Percentiles rank a stretch among this genome's conserved stretches.
Conservation (phyloP, 2,888 invertebrate species). For the Pantelozetes paolii region DNA sequence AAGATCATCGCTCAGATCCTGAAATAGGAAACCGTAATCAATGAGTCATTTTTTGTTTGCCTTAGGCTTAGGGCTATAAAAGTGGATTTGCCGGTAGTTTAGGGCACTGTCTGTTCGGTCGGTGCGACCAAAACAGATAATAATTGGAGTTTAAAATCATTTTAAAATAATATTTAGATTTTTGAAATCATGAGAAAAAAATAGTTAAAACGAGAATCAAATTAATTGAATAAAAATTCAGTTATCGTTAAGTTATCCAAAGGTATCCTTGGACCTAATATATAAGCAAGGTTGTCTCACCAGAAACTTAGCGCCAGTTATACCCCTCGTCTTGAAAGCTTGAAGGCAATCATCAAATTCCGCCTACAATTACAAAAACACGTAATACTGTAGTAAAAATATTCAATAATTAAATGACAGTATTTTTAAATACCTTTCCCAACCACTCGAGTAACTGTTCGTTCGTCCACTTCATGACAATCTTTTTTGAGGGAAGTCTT, state of each 20-base stretch:
- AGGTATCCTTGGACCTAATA: constrained; percentile 7
- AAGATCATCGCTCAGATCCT: constrained; percentile 45
- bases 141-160: no score
- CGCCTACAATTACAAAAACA: constrained; percentile 34
- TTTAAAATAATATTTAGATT: no score
- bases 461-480: constrained; percentile 14
- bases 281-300: constrained; percentile 29
- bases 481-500: constrained; percentile 18
- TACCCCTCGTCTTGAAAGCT: constrained; percentile 44
- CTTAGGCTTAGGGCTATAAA: neutral
- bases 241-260: no score
- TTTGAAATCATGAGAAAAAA: no score
- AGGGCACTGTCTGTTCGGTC: no score
- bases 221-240: no score
- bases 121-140: no score
- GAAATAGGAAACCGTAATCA: no score
- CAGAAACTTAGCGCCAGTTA: constrained; percentile 43
- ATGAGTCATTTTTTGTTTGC: neutral
- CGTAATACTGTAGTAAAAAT: neutral
- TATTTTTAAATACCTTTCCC: constrained; percentile 9
- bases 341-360: constrained; percentile 44
- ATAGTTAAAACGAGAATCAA: no score
- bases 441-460: constrained; percentile 15
- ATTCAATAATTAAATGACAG: neutral
- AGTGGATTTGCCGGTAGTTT: neutral